A percentile compares a stretch with the other conserved stretches of the same genome.
phyloP scores from a whole-genome alignment of 2,113 vertebrate genomes.

The Felis chaus region DNA sequence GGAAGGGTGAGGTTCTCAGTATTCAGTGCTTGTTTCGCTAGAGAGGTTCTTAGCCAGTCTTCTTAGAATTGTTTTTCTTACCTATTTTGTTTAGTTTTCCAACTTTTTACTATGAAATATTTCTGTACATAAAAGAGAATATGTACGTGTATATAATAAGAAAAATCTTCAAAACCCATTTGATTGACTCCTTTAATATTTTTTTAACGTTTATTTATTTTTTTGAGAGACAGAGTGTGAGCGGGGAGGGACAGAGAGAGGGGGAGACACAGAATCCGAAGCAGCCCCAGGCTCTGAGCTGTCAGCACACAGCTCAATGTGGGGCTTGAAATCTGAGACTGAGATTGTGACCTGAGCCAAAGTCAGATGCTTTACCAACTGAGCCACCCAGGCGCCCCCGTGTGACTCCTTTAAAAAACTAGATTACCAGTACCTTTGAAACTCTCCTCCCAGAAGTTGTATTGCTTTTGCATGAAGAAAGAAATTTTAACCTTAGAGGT shows the following conservation, averaged over 20 bases:
- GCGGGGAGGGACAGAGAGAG: no score
- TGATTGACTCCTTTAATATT: background rate
- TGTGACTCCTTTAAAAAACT: background rate
- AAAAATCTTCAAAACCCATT: background rate
- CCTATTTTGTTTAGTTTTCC: background rate
- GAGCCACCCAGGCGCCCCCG: no score
- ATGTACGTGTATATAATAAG: background rate
- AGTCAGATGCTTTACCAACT: no score
- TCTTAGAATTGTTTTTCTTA: background rate
- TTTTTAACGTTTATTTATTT: no score
- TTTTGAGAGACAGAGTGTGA: no score
- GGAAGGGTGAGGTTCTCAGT: background rate
- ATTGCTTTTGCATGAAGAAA: background rate
- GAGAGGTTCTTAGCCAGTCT: background rate
- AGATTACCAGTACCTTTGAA: background rate
- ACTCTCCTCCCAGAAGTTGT: background rate
- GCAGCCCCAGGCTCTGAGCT: no score
- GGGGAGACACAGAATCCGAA: no score
- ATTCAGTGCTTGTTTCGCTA: background rate
- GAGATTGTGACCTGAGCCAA: no score
- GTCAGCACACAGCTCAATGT: no score
- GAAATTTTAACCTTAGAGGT: background rate
- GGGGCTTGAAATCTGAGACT: no score
- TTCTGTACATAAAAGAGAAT: background rate
- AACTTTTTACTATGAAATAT: background rate